A percentile compares a stretch with the other conserved stretches of the same genome.
Conservation (phyloP, 2,888 invertebrate genomes). For the Ophraella communa region DNA sequence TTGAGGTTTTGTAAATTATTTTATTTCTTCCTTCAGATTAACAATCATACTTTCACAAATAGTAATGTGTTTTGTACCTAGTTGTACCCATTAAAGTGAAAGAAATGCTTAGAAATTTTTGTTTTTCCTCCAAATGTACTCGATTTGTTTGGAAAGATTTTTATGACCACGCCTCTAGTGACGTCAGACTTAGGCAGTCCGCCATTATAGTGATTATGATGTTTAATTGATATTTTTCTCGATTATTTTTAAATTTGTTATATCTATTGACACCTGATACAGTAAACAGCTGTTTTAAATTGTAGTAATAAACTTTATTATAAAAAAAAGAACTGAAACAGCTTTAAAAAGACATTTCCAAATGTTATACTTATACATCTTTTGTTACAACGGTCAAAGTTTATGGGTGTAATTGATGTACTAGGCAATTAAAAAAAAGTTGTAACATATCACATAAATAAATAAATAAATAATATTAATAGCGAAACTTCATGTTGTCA, state of each 20-base stretch:
- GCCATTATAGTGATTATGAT: too few species aligned
- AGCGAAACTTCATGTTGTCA: background rate
- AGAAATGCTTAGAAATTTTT: too few species aligned
- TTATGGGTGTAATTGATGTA: background rate
- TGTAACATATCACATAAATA: constrained; percentile 1
- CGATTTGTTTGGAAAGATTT: too few species aligned
- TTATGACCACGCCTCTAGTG: too few species aligned
- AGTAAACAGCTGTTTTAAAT: background rate
- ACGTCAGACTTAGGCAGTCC: too few species aligned
- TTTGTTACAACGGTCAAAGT: background rate
- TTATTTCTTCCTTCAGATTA: too few species aligned
- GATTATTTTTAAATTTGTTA: background rate
- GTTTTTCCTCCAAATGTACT: too few species aligned
- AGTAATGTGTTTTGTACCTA: too few species aligned
- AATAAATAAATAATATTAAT: background rate
- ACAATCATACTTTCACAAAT: too few species aligned
- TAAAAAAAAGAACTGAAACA: background rate
- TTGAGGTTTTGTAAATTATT: too few species aligned
- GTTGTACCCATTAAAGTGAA: too few species aligned
- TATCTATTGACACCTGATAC: background rate
- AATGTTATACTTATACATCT: background rate
- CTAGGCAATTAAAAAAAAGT: background rate
- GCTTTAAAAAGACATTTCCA: background rate
- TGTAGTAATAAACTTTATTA: background rate
- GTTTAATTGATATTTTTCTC: too few species aligned